Percentiles rank a stretch among this genome's conserved stretches.
These are phyloP conservation scores for Polydrusus cervinus DNA, from an alignment of 2,888 invertebrate species.

Conservation along the genomic window DNA sequence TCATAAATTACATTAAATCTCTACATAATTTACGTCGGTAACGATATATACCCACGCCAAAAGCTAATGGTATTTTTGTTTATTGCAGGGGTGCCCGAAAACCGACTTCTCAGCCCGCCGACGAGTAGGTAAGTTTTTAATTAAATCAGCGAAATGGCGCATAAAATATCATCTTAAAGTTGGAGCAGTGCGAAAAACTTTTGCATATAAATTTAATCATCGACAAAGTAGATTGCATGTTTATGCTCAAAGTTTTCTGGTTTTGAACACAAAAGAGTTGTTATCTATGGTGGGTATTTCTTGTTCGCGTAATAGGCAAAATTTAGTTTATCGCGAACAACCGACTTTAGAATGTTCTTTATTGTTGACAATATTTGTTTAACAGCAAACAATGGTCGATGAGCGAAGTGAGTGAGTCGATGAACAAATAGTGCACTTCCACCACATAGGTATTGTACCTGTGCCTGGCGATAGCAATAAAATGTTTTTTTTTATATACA, in stretches of 20 bases:
- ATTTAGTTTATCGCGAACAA: neutral
- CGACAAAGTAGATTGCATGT: slow-evolving; percentile 5
- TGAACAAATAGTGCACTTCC: too few relatives aligned
- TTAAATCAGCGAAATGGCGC: slow-evolving; percentile 15
- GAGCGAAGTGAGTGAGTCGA: too few relatives aligned
- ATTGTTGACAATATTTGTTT: neutral
- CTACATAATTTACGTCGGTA: slow-evolving; percentile 8
- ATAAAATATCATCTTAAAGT: neutral
- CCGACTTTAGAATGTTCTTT: neutral
- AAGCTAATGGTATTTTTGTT: slow-evolving; percentile 28
- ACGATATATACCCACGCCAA: slow-evolving; percentile 12
- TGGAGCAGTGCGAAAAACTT: slow-evolving; percentile 1
- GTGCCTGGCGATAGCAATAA: too few relatives aligned
- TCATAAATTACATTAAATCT: slow-evolving; percentile 7
- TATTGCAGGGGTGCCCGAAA: slow-evolving; percentile 29
- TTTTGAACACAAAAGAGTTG: neutral
- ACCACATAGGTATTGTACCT: too few relatives aligned
- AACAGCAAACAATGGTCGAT: neutral
- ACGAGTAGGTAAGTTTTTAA: slow-evolving; percentile 40
- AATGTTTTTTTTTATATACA: too few relatives aligned
- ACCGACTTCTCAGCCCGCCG: slow-evolving; percentile 19
- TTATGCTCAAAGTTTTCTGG: slow-evolving; percentile 18
- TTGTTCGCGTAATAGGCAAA: slow-evolving; percentile 1
- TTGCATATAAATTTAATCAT: slow-evolving; percentile 21
- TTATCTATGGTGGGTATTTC: neutral